A percentile compares a stretch with the other conserved stretches of the same genome.
phyloP scores from a whole-genome alignment of 2,888 invertebrate genomes.

The Abscondita cerata region DNA sequence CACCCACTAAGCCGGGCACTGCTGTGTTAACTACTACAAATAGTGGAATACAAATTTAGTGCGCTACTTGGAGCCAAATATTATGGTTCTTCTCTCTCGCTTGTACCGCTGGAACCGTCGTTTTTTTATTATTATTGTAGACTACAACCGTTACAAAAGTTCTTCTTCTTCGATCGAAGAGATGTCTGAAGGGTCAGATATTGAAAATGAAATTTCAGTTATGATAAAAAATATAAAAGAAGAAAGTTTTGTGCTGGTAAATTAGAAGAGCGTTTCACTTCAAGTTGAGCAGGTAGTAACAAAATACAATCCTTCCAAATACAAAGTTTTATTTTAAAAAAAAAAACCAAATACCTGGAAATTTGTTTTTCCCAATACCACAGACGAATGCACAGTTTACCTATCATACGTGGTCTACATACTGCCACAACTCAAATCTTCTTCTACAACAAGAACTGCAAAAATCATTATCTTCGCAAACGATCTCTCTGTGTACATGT shows the following conservation, averaged over 20 bases:
- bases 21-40: too few species aligned
- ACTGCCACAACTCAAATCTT: background rate
- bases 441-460: conserved; percentile 5
- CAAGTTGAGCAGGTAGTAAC: background rate
- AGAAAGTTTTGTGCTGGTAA: conserved; percentile 2
- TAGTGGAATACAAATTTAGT: too few species aligned
- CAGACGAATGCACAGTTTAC: background rate
- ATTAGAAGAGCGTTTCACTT: too few species aligned
- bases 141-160: too few species aligned
- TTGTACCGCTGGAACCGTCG: too few species aligned
- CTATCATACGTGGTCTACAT: background rate
- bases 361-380: conserved; percentile 10
- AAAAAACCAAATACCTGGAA: background rate
- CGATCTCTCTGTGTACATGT: background rate
- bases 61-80: too few species aligned
- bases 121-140: too few species aligned
- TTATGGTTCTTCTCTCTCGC: too few species aligned
- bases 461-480: background rate
- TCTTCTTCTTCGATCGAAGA: too few species aligned
- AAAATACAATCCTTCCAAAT: background rate
- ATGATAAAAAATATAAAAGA: background rate
- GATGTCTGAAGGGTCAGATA: too few species aligned
- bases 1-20: too few species aligned
- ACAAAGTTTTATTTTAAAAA: background rate
- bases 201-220: too few species aligned